Conservation (phyloP, 2,113 vertebrate species). For the Ancistrus triradiatus region DNA sequence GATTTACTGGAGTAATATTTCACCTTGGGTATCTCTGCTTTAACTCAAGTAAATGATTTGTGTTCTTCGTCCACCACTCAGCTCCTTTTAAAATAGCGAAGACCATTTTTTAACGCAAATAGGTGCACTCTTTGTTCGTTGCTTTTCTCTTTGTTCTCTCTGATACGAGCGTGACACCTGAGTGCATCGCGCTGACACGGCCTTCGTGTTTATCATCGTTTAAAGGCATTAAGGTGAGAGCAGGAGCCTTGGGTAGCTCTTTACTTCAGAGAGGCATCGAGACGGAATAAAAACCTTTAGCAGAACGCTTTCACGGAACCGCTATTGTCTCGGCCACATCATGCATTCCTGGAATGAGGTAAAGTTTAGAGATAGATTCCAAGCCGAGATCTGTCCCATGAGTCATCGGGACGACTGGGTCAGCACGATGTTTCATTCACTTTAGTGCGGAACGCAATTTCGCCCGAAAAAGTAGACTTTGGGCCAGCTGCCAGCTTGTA, state of each 20-base stretch:
- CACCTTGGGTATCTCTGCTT: no score
- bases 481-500: conserved; percentile 4
- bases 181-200: conserved; percentile 4
- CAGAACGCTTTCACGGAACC: background rate
- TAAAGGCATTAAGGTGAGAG: background rate
- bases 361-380: conserved; percentile 2
- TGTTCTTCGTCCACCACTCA: no score
- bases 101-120: no score
- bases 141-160: no score
- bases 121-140: no score
- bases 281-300: background rate
- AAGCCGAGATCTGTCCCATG: background rate
- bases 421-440: conserved; percentile 9
- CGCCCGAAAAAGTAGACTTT: background rate
- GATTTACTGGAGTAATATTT: no score
- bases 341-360: background rate
- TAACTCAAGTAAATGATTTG: no score
- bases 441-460: conserved; percentile 10
- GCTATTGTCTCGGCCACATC: background rate
- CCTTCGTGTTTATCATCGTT: background rate
- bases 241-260: background rate
- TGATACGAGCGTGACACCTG: background rate
- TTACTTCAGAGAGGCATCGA: conserved; percentile 2
- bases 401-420: conserved; percentile 19
- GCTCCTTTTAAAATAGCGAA: no score